Evolutionary conservation across 2,797 vertebrate species (phyloP).

Genomic region (Vireo griseus): DNA sequence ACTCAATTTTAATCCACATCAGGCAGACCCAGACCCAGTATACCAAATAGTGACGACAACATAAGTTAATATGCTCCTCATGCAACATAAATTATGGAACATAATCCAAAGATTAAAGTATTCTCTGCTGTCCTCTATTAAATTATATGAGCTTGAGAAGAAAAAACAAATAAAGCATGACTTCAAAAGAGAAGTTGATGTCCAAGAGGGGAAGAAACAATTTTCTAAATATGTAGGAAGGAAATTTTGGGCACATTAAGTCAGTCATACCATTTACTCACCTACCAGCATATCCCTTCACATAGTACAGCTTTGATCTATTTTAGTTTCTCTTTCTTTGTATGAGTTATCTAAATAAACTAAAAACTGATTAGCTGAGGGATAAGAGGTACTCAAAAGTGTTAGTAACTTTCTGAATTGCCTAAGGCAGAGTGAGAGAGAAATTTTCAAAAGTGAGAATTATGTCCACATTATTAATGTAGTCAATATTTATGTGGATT

Average conservation of each 20-base stretch:
- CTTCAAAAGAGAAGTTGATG: neutral
- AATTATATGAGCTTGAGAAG: neutral
- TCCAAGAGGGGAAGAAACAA: neutral
- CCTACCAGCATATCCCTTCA: neutral
- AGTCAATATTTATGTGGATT: neutral
- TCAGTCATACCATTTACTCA: neutral
- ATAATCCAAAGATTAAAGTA: slow-evolving; percentile 33
- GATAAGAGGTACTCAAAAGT: neutral
- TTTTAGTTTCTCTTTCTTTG: neutral
- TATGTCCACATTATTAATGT: neutral
- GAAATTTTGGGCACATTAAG: neutral
- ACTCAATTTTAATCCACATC: neutral
- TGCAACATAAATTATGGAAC: neutral
- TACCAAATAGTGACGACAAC: neutral
- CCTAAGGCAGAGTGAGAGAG: neutral
- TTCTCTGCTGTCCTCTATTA: neutral
- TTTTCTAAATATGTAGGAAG: neutral
- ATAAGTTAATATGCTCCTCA: neutral
- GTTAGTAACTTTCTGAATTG: neutral
- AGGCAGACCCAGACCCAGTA: neutral
- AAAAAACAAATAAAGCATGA: neutral
- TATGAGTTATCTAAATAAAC: neutral
- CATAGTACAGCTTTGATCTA: neutral
- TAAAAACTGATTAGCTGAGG: neutral
- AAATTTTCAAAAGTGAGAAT: neutral